Conservation (phyloP, 2,797 vertebrate genomes). For the Enteromius radiatus region DNA sequence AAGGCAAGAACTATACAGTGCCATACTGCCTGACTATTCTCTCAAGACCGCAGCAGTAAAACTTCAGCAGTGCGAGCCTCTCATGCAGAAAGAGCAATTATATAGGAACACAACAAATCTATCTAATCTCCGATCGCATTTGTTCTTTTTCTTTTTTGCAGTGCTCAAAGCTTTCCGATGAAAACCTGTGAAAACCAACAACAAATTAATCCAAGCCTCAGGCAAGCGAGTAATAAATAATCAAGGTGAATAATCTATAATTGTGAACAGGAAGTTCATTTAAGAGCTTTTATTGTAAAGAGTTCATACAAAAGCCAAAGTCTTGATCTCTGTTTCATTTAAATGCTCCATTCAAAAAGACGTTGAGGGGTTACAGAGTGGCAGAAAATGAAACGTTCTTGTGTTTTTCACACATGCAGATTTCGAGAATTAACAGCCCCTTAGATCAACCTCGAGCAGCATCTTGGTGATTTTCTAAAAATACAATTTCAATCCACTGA, state of each 20-base stretch:
- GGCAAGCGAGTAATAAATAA: constrained; percentile 12
- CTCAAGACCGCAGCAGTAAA: constrained; percentile 43
- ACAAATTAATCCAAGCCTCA: constrained; percentile 31
- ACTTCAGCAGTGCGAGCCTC: constrained; percentile 26
- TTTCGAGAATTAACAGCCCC: constrained; percentile 52
- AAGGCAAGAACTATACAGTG: constrained; percentile 63
- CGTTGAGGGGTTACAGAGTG: constrained; percentile 17
- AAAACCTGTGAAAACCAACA: constrained; percentile 9
- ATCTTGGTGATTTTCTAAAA: constrained; percentile 76
- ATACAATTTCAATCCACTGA: constrained; percentile 71
- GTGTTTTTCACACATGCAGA: constrained; percentile 39
- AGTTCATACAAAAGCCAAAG: constrained; percentile 5
- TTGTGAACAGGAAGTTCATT: constrained; percentile 13
- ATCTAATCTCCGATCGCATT: constrained; percentile 66
- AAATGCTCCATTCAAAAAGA: constrained; percentile 16
- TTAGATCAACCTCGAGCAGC: constrained; percentile 68
- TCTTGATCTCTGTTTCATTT: not conserved
- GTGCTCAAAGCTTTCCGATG: constrained; percentile 62
- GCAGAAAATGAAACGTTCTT: constrained; percentile 1
- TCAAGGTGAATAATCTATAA: constrained; percentile 26
- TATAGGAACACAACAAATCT: constrained; percentile 66
- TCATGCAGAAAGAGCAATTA: constrained; percentile 70
- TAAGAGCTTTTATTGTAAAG: not conserved
- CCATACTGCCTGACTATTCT: constrained; percentile 70
- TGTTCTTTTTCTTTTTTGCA: constrained; percentile 57